phyloP scores from a whole-genome alignment of 2,113 vertebrate species.

The Mastomys natalensis region DNA sequence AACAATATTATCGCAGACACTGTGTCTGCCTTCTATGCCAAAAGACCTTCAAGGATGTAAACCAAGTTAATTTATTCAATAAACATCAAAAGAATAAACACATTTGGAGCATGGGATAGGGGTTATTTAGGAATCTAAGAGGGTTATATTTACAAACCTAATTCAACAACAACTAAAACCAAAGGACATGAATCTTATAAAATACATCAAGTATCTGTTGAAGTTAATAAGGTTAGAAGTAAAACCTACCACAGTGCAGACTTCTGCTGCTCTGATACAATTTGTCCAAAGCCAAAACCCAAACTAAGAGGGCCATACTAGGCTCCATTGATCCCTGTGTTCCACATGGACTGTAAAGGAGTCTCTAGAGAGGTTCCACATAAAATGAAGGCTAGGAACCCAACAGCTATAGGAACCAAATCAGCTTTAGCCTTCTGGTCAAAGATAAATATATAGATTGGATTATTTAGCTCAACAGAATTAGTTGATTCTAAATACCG shows the following conservation, averaged over 20 bases:
- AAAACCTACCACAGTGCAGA: conserved; percentile 59
- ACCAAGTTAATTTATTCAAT: neutral
- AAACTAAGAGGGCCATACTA: neutral
- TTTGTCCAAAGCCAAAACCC: neutral
- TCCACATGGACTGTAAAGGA: neutral
- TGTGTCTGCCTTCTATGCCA: conserved; percentile 1
- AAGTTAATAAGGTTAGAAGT: conserved; percentile 21
- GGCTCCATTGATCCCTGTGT: neutral
- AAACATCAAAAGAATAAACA: neutral
- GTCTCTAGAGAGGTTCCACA: neutral
- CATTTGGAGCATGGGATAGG: neutral
- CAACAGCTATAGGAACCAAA: neutral
- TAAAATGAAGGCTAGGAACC: neutral
- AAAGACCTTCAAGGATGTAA: conserved; percentile 1
- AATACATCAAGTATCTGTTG: conserved; percentile 45
- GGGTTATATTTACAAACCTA: neutral
- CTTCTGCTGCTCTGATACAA: neutral
- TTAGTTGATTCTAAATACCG: neutral
- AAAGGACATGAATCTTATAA: neutral
- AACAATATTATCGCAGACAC: conserved; percentile 8
- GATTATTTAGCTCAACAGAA: neutral
- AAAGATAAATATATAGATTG: neutral
- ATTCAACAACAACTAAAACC: neutral
- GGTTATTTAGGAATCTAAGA: neutral
- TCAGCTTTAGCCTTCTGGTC: neutral